Evolutionary conservation across 2,888 invertebrate genomes (phyloP).

Genomic region (Drosophila falleni): DNA sequence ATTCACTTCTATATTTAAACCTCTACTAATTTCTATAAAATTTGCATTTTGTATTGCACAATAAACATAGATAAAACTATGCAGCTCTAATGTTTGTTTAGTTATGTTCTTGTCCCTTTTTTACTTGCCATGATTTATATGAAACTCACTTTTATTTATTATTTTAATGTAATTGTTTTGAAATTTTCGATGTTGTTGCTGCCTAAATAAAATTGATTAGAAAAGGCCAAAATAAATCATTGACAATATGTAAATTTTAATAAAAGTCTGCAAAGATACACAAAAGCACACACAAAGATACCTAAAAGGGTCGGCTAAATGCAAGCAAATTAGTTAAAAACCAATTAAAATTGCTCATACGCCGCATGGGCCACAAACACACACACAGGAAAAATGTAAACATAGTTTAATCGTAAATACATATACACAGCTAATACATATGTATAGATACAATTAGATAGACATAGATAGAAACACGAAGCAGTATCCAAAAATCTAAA

Average conservation of each 20-base stretch:
- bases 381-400: slow-evolving; percentile 3
- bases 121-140: neutral
- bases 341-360: slow-evolving; percentile 80
- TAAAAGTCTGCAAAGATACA: slow-evolving; percentile 39
- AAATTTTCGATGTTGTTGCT: slow-evolving; percentile 5
- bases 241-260: slow-evolving; percentile 51
- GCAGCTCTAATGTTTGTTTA: neutral
- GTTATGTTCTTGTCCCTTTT: neutral
- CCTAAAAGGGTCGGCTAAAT: slow-evolving; percentile 34
- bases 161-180: slow-evolving; percentile 20
- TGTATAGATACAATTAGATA: slow-evolving; percentile 1
- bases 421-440: neutral
- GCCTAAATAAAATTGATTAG: slow-evolving; percentile 48
- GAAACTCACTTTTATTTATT: slow-evolving; percentile 15
- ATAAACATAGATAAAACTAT: neutral
- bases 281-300: slow-evolving; percentile 11
- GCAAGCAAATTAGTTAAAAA: slow-evolving; percentile 80
- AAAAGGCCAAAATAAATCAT: slow-evolving; percentile 57
- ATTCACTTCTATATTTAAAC: no score
- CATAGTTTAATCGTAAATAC: neutral
- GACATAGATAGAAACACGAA: slow-evolving; percentile 4
- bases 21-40: neutral
- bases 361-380: slow-evolving; percentile 54
- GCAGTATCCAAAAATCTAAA: slow-evolving; percentile 75
- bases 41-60: neutral